Conservation (phyloP, 2,888 invertebrate species). For the Notocelia uddmanniana region DNA sequence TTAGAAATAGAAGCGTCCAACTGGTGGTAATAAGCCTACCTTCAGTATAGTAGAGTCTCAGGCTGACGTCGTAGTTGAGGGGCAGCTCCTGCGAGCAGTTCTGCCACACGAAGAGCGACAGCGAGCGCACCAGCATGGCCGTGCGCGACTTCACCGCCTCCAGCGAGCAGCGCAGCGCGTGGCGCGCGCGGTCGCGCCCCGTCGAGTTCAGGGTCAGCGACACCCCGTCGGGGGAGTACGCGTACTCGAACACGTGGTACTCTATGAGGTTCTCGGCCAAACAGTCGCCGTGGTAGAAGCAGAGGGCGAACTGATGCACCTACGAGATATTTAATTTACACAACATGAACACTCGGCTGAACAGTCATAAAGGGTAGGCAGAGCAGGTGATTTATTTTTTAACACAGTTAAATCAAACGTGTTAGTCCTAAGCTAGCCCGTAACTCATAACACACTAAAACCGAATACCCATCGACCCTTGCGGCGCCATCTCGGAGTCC, state of each 20-base stretch:
- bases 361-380: too few relatives aligned
- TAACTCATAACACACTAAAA: too few relatives aligned
- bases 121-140: constrained; percentile 60
- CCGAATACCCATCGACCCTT: too few relatives aligned
- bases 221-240: constrained; percentile 63
- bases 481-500: too few relatives aligned
- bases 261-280: constrained; percentile 69
- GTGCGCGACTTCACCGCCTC: constrained; percentile 64
- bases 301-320: constrained; percentile 72
- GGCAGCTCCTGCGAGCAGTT: constrained; percentile 56
- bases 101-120: constrained; percentile 60
- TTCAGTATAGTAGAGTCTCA: constrained; percentile 75
- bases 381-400: too few relatives aligned
- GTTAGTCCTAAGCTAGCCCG: too few relatives aligned
- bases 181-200: constrained; percentile 50
- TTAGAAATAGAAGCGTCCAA: too few relatives aligned
- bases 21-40: constrained; percentile 54
- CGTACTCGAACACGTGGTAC: constrained; percentile 72
- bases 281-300: constrained; percentile 72
- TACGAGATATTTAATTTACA: constrained; percentile 49
- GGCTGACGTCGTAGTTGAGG: constrained; percentile 61
- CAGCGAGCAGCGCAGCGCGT: constrained; percentile 57
- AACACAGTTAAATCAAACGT: too few relatives aligned
- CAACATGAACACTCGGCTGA: too few relatives aligned
- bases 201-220: constrained; percentile 63